Base-by-base conservation (phyloP, 2,113 vertebrate species). In the Lamprotornis superbus region DNA sequence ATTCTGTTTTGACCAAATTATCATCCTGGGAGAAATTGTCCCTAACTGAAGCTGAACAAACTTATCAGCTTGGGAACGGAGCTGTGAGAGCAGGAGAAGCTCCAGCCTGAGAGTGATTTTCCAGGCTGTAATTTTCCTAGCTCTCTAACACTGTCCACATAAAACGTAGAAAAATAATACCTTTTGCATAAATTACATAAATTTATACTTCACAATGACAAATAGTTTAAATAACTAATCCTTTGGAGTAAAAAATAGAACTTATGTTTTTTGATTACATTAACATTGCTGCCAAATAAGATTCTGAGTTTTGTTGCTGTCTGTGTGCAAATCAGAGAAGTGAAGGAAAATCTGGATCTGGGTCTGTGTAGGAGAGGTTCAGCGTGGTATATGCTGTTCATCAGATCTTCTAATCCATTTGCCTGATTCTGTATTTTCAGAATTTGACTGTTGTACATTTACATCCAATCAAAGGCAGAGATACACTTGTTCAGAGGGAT, bases 221-320 rank as follows among this genome's bases (percentile, higher is more conserved):
- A 93, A 30, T 53, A 6, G 3, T 52, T 76, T 33, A 76, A 79
- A 80, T 50, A 7, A 11, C 7, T 47, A 19, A 53, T 31, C 8
- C 9, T 1, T 0, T 46, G 5, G 11, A 70, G 7, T 35, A 61
- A 61, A 81, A 89, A 52, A 12, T 22, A 39, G 33, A 68, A n/a
- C 8, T 75, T 65, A 5, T 0, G 0, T 6, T 37, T 82, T 90
- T 69, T 63, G 3, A 4, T 77, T 57, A 9, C 7, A 25, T 46
- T 87, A 46, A 23, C 4, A 9, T 40, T 74, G 25, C 8, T 84
- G 81, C 44, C 13, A 47, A 5, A n/a, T 46, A 59, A 52, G 20
- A 25, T 37, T 53, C 33, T 21, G 10, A 68, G 30, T 39, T 84
- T 50, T 15, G 7, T 30, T 59, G 27, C 49, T 39, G 42, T 4